Evolutionary conservation across 2,888 invertebrate species (phyloP).

Genomic region (Parnassius smintheus): DNA sequence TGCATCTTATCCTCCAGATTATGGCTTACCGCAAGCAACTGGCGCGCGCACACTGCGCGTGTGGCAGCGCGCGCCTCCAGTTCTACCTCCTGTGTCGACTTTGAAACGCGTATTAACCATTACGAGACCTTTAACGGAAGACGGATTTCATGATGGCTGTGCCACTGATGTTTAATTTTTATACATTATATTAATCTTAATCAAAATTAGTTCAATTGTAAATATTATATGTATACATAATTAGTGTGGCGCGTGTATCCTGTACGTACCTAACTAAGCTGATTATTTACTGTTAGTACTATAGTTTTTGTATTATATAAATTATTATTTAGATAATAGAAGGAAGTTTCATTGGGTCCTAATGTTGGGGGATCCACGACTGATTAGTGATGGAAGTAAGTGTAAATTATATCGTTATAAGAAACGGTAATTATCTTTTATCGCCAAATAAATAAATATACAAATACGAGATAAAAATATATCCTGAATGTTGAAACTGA

Average conservation of each 20-base stretch:
- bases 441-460: conserved; percentile 76
- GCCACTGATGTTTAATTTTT: conserved; percentile 91
- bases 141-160: conserved; percentile 95
- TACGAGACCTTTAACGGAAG: conserved; percentile 93
- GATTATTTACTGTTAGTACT: conserved; percentile 55
- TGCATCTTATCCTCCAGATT: conserved; percentile 87
- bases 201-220: conserved; percentile 35
- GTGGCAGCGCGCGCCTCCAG: conserved; percentile 93
- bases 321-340: conserved; percentile 77
- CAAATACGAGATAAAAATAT: conserved; percentile 48
- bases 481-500: conserved; percentile 69
- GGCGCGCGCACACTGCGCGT: conserved; percentile 90
- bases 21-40: conserved; percentile 85
- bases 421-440: conserved; percentile 72
- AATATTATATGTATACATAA: conserved; percentile 36
- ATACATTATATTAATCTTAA: conserved; percentile 28
- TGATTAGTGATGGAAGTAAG: conserved; percentile 79
- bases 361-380: conserved; percentile 68
- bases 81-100: conserved; percentile 91
- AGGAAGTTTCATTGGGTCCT: conserved; percentile 76
- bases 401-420: conserved; percentile 72
- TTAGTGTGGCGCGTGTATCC: conserved; percentile 33
- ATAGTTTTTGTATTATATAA: conserved; percentile 80
- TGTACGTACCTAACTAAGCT: conserved; percentile 31
- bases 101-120: conserved; percentile 91